phyloP scores from a whole-genome alignment of 2,113 vertebrate genomes.

The Cyprinodon variegatus region DNA sequence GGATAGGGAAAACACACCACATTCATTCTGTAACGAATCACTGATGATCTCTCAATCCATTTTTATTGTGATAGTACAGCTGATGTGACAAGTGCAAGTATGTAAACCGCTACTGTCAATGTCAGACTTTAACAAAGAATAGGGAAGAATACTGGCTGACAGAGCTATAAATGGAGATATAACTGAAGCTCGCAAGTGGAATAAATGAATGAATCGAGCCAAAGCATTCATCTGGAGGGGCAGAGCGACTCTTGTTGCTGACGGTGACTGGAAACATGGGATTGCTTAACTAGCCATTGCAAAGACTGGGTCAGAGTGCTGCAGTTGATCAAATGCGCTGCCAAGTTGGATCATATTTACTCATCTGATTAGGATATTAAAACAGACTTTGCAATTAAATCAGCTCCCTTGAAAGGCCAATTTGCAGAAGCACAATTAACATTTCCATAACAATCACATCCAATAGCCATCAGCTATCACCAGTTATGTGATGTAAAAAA shows the following conservation, averaged over 20 bases:
- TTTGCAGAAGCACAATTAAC: neutral
- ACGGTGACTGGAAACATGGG: conserved; percentile 7
- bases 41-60: conserved; percentile 59
- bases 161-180: conserved; percentile 37
- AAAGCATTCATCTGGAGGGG: conserved; percentile 34
- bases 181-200: conserved; percentile 29
- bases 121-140: neutral
- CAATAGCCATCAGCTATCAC: neutral
- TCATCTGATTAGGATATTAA: neutral
- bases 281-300: conserved; percentile 28
- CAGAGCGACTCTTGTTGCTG: conserved; percentile 22
- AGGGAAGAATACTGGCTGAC: neutral
- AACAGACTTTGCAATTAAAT: conserved; percentile 6
- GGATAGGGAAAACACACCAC: conserved; percentile 33
- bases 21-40: conserved; percentile 54
- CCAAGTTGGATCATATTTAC: conserved; percentile 6
- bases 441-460: conserved; percentile 13
- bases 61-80: conserved; percentile 43
- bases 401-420: conserved; percentile 3
- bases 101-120: neutral
- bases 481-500: neutral
- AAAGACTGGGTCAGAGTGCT: neutral
- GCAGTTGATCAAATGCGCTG: conserved; percentile 16
- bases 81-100: conserved; percentile 10
- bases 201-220: conserved; percentile 45